phyloP scores from a whole-genome alignment of 2,113 vertebrate species.

The Rhipidura dahli region DNA sequence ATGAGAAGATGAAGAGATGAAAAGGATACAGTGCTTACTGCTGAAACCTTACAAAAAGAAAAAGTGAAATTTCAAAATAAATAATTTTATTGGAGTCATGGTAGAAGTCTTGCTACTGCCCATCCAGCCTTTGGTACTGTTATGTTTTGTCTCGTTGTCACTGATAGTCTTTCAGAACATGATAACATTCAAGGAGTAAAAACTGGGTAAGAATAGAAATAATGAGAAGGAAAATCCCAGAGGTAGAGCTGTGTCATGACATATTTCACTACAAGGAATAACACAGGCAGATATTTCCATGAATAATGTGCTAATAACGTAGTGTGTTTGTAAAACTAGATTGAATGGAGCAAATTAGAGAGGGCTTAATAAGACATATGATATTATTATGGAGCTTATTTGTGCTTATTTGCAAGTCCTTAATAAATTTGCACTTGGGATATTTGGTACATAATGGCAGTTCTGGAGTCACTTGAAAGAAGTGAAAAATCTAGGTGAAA shows the following conservation, averaged over 20 bases:
- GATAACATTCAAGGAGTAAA: background rate
- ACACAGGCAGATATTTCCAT: background rate
- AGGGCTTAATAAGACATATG: background rate
- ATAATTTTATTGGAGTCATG: background rate
- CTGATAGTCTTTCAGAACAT: background rate
- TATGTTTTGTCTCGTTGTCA: background rate
- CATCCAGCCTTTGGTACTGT: background rate
- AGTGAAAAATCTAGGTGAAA: background rate
- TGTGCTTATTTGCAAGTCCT: background rate
- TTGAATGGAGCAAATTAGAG: background rate
- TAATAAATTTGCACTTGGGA: background rate
- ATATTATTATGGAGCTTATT: background rate
- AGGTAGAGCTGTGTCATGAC: background rate
- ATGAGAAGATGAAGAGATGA: background rate
- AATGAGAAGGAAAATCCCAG: background rate
- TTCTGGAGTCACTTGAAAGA: background rate
- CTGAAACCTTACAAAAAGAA: background rate
- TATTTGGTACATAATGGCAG: background rate
- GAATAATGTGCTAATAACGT: background rate
- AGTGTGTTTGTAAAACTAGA: background rate
- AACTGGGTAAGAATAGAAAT: background rate
- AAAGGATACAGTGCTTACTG: background rate
- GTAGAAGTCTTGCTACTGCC: background rate
- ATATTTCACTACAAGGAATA: background rate
- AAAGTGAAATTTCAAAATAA: background rate